Evolutionary conservation across 92 coral and sea anemone genomes (phyloP), one percentile per base, ranked within the genome.

Genomic region (Epizoanthus illoricatus): DNA sequence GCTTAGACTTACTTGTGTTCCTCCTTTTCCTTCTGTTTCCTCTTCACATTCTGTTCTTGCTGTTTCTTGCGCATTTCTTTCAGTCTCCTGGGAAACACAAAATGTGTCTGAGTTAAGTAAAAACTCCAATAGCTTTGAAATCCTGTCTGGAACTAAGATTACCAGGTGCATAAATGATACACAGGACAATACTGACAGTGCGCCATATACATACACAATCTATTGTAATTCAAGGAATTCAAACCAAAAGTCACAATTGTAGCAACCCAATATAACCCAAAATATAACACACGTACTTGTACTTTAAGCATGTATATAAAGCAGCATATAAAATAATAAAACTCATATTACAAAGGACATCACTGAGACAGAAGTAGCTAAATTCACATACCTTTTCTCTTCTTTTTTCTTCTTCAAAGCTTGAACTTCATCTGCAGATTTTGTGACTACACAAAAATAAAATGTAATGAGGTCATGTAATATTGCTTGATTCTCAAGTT

Each of bases 1-100:
- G 10, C 13, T 39, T 24, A 0, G 33, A 67, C 92, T 42, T 76
- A 96, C 99, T 87, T 96, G 93, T 96, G 84, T 5, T 89, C 58
- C 69, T 92, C 98, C 59, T 96, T 96, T 75, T 89, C 98, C 43
- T 90, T 90, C 73, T 88, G 86, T 65, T 96, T 96, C 41, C 96
- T 89, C 75, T 93, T 90, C 41, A 96, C 90, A 71, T 96, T 96
- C 74, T 93, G 94, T 60, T 93, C 93, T 75, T 96, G 99, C 18
- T 89, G 87, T 67, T 90, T 93, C 74, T 87, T 90, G 42, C 99
- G 83, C 74, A 70, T 66, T 81, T 96, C 99, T 70, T 93, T 96
- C 80, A 96, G 82, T 76, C 92, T 90, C 70, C 99, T 96, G 84
- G 11, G 52, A 84, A 73, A 18, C 24, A 83, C 40, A 58, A 17